These are phyloP conservation scores for Garra rufa DNA, from an alignment of 2,113 vertebrate genomes.

Conservation along the genomic window DNA sequence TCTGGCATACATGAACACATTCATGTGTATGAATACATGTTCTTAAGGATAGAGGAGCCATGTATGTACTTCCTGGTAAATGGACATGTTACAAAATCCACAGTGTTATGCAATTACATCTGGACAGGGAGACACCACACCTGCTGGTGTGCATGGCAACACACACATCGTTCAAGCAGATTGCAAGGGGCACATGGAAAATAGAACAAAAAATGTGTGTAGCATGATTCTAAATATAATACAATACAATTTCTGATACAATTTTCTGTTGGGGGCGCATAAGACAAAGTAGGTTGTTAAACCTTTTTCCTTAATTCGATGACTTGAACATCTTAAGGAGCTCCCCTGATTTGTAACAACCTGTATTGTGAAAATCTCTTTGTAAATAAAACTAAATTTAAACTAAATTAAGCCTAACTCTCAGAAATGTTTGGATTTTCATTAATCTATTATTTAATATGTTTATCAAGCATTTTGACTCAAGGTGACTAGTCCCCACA, in stretches of 20 bases:
- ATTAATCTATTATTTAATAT: too few species aligned
- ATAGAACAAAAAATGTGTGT: neutral
- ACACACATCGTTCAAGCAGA: slow-evolving; percentile 5
- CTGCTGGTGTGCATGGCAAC: neutral
- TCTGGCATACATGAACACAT: neutral
- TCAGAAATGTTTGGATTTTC: neutral
- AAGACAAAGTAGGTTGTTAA: neutral
- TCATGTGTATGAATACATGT: neutral
- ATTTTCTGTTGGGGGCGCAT: neutral
- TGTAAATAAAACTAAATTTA: neutral
- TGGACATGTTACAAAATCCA: neutral
- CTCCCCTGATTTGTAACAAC: neutral
- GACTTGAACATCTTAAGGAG: slow-evolving; percentile 4
- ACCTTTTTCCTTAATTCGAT: neutral
- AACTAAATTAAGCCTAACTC: neutral
- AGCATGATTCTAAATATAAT: neutral
- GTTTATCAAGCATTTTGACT: too few species aligned
- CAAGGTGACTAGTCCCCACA: too few species aligned
- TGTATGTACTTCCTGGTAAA: neutral
- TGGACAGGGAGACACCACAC: slow-evolving; percentile 10
- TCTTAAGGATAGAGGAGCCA: neutral
- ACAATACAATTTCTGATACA: too few species aligned
- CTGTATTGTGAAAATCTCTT: neutral
- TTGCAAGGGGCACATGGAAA: slow-evolving; percentile 1
- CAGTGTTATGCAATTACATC: neutral